A percentile compares a stretch with the other conserved stretches of the same genome.
phyloP scores from a whole-genome alignment of 1,140 invertebrate species.

The Halesus radiatus region DNA sequence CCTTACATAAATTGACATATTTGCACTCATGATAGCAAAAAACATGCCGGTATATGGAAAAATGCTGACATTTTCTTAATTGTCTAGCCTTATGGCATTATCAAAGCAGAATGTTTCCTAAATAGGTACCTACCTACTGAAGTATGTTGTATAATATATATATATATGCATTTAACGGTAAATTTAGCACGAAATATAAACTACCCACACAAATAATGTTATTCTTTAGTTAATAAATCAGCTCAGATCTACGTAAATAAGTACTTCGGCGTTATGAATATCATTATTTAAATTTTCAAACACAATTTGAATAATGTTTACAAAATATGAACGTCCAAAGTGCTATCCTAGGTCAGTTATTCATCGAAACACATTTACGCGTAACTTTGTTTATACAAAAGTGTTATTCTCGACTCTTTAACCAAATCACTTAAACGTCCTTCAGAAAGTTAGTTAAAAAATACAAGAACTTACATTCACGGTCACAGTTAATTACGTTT shows the following conservation, averaged over 20 bases:
- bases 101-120: background rate
- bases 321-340: slow-evolving; percentile 5
- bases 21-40: background rate
- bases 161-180: background rate
- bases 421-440: slow-evolving; percentile 10
- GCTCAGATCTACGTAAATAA: background rate
- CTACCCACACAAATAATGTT: no score
- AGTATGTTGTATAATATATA: background rate
- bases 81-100: background rate
- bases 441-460: slow-evolving; percentile 8
- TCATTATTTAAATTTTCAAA: background rate
- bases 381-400: background rate
- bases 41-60: background rate
- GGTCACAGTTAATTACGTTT: slow-evolving; percentile 1
- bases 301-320: background rate
- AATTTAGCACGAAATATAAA: background rate
- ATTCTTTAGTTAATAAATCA: no score
- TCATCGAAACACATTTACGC: background rate
- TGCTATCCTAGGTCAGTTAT: background rate
- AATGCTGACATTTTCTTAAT: slow-evolving; percentile 1
- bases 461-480: slow-evolving; percentile 30
- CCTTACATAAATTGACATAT: slow-evolving; percentile 15
- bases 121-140: background rate
- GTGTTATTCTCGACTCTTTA: background rate
- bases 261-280: background rate